Percentiles rank a stretch among this genome's conserved stretches.
Conservation (phyloP, 2,113 vertebrate genomes). For the Propithecus coquereli region DNA sequence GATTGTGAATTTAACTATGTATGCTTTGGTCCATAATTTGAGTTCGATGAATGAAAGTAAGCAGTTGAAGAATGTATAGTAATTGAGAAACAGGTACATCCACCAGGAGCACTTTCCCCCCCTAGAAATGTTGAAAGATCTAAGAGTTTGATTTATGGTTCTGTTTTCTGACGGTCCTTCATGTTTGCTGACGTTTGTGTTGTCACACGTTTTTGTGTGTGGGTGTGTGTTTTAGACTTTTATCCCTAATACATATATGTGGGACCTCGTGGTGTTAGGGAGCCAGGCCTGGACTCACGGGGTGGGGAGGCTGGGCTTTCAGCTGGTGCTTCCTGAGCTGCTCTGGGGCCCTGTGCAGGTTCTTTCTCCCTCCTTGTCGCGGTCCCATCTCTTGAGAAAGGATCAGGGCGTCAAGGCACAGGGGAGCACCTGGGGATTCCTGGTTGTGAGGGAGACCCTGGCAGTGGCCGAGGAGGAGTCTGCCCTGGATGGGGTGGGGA, state of each 20-base stretch:
- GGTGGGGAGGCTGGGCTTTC: neutral
- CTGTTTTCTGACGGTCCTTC: neutral
- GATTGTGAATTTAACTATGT: neutral
- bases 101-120: too few species aligned
- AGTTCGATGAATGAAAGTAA: neutral
- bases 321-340: neutral
- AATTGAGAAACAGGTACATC: neutral
- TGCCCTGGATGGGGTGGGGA: neutral
- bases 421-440: neutral
- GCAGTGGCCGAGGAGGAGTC: neutral
- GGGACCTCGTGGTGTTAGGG: neutral
- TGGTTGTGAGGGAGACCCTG: neutral
- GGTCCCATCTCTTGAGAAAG: neutral
- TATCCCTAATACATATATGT: neutral
- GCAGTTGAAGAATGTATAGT: neutral
- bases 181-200: neutral
- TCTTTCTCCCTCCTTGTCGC: neutral
- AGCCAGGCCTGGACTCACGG: too few species aligned
- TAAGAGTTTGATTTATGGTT: neutral
- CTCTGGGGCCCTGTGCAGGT: neutral
- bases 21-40: neutral
- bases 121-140: neutral
- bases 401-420: rapidly evolving
- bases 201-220: neutral
- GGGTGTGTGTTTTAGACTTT: neutral